A percentile compares a stretch with the other conserved stretches of the same genome.
Conservation (phyloP, 2,113 vertebrate species). For the Herpailurus yagouaroundi region DNA sequence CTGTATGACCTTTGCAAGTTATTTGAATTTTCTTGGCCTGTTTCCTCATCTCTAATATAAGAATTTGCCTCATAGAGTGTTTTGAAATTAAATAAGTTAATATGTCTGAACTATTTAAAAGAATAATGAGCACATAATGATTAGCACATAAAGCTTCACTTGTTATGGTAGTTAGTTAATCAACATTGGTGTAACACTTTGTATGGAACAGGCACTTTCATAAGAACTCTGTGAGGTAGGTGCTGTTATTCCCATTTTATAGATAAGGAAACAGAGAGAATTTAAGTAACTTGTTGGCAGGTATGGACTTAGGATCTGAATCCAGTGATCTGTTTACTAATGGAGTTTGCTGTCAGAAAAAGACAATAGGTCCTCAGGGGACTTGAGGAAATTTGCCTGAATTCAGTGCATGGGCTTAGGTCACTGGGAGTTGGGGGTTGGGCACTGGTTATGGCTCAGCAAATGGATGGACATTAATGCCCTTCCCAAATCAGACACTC, state of each 20-base stretch:
- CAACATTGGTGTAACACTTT: not conserved
- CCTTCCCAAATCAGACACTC: not conserved
- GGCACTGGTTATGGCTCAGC: not conserved
- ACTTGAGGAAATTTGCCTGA: not conserved
- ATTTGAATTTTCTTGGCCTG: not conserved
- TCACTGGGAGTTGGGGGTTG: not conserved
- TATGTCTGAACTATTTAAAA: not conserved
- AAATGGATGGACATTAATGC: not conserved
- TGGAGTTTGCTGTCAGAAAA: not conserved
- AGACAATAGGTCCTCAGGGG: not conserved
- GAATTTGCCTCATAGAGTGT: not conserved
- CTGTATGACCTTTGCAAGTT: not conserved
- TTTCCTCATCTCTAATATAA: not conserved
- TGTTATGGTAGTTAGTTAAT: not conserved
- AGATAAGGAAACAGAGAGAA: not conserved
- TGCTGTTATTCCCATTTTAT: not conserved
- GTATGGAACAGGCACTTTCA: not conserved
- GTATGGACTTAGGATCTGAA: not conserved
- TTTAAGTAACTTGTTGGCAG: not conserved
- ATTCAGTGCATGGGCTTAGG: not conserved
- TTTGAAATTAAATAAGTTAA: not conserved
- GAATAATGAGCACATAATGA: not conserved
- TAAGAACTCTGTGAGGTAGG: not conserved
- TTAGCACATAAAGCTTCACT: not conserved
- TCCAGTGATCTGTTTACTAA: not conserved